These are phyloP conservation scores for Vanacampus margaritifer DNA, from an alignment of 2,113 vertebrate genomes.

Conservation along the genomic window DNA sequence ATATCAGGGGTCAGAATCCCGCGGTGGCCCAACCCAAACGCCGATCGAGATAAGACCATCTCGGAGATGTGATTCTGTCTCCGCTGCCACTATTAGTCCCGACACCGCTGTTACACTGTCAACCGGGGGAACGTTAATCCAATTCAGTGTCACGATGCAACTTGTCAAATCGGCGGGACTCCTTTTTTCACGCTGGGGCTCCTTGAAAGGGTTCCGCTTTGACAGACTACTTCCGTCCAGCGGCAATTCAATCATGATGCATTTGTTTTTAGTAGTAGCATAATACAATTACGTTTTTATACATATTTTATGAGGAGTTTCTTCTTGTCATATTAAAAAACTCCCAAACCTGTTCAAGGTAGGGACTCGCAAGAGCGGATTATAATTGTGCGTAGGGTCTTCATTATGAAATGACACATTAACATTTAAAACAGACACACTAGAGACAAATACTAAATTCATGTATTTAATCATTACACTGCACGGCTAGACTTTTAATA, in stretches of 20 bases:
- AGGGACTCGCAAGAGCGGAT: not conserved
- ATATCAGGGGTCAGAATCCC: slow-evolving; percentile 16
- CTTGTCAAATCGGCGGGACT: slow-evolving; percentile 35
- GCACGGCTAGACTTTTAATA: not conserved
- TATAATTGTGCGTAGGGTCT: not conserved
- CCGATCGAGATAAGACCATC: not conserved
- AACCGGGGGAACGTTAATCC: slow-evolving; percentile 36
- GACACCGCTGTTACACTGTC: slow-evolving; percentile 41
- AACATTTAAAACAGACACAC: slow-evolving; percentile 4
- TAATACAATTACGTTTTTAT: not conserved
- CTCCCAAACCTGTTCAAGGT: not conserved
- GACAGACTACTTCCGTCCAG: not conserved
- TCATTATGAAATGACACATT: not conserved
- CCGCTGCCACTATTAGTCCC: slow-evolving; percentile 39
- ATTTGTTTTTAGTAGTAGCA: not conserved
- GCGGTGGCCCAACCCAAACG: slow-evolving; percentile 3
- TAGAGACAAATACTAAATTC: not conserved
- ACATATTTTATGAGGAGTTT: not conserved
- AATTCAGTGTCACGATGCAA: slow-evolving; percentile 36
- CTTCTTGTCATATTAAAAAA: not conserved
- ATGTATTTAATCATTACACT: not conserved
- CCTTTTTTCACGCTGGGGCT: slow-evolving; percentile 40
- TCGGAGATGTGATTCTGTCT: slow-evolving; percentile 38
- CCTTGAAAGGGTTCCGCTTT: slow-evolving; percentile 21
- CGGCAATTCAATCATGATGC: not conserved